A percentile compares a stretch with the other conserved stretches of the same genome.
These are phyloP conservation scores for Tangara arthus DNA, from an alignment of 2,797 vertebrate species.

Conservation along the genomic window DNA sequence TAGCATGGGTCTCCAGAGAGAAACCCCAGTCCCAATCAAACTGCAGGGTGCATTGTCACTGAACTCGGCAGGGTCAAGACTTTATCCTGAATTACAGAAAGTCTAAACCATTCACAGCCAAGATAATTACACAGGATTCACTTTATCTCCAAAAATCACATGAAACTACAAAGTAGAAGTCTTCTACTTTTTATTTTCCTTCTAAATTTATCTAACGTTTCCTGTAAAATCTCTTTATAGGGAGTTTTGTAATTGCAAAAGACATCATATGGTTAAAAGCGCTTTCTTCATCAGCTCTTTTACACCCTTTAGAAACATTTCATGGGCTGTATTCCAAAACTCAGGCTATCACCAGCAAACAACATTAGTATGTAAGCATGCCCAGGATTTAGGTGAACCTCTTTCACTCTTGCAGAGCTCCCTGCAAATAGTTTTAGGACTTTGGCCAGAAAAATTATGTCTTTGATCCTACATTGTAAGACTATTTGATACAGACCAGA, in stretches of 20 bases:
- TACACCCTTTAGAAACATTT: neutral
- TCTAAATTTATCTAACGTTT: neutral
- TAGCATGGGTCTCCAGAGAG: neutral
- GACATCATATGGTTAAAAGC: neutral
- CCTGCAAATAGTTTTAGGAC: neutral
- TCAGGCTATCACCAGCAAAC: neutral
- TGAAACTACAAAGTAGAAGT: neutral
- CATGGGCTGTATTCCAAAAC: neutral
- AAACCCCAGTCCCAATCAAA: neutral
- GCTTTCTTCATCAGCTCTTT: neutral
- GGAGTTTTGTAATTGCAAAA: neutral
- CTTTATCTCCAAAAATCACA: neutral
- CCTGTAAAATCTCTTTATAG: neutral
- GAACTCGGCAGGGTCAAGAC: neutral
- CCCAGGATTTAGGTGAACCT: neutral
- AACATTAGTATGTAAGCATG: neutral
- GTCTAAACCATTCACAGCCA: neutral
- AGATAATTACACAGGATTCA: neutral
- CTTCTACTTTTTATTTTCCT: neutral
- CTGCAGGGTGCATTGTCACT: neutral
- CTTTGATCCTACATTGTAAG: neutral
- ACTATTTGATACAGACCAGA: neutral
- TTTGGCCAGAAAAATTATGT: neutral
- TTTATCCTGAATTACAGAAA: neutral
- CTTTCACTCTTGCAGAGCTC: neutral